phyloP scores from a whole-genome alignment of 2,888 invertebrate species.

The Scaptomyza caliginosa region DNA sequence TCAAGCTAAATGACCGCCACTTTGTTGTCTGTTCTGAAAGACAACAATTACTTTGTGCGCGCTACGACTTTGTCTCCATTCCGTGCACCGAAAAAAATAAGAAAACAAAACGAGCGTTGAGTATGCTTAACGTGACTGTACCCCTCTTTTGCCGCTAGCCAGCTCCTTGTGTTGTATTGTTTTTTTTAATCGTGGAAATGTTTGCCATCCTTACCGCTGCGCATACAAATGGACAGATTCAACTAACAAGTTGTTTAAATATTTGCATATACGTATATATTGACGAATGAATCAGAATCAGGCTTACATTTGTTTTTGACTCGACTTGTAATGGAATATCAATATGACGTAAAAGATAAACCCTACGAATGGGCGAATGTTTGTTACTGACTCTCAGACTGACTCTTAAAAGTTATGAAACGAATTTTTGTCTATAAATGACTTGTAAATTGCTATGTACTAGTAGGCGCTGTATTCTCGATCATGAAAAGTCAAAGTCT shows the following conservation, averaged over 20 bases:
- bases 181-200: conserved; percentile 50
- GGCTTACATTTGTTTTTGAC: conserved; percentile 9
- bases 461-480: neutral
- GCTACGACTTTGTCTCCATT: conserved; percentile 41
- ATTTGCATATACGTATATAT: conserved; percentile 14
- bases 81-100: conserved; percentile 37
- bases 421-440: neutral
- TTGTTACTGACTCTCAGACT: neutral
- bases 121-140: conserved; percentile 32
- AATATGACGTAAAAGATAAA: too few relatives aligned
- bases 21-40: conserved; percentile 30
- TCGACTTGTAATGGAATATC: conserved; percentile 4
- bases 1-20: conserved; percentile 51
- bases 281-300: conserved; percentile 2
- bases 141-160: conserved; percentile 12
- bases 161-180: conserved; percentile 43
- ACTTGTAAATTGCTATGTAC: neutral
- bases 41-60: conserved; percentile 53
- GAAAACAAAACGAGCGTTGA: conserved; percentile 17
- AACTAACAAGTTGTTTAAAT: conserved; percentile 38
- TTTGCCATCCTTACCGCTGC: conserved; percentile 37
- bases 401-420: neutral
- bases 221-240: conserved; percentile 60
- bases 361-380: neutral
- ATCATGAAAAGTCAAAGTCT: neutral